A percentile compares a stretch with the other conserved stretches of the same genome.
Conservation (phyloP, 2,113 vertebrate species). For the Petaurus breviceps region DNA sequence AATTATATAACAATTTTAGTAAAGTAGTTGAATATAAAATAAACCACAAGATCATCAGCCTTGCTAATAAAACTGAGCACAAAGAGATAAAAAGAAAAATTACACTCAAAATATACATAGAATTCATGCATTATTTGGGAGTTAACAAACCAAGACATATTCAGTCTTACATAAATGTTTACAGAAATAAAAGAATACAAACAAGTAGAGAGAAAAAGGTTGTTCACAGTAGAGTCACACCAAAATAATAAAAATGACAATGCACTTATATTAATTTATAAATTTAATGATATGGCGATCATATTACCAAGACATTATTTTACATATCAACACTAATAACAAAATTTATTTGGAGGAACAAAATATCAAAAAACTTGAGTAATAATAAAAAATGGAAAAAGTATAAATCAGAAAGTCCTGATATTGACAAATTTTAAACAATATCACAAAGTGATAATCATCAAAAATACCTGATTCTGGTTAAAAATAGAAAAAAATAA, state of each 20-base stretch:
- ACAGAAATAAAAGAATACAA: background rate
- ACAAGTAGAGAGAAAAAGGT: background rate
- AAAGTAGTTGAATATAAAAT: background rate
- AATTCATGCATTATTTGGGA: background rate
- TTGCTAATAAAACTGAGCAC: background rate
- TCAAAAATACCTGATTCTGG: background rate
- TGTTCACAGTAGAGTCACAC: background rate
- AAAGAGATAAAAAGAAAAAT: background rate
- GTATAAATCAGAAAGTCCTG: background rate
- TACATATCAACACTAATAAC: background rate
- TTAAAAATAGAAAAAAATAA: background rate
- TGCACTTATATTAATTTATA: background rate
- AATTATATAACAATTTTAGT: background rate
- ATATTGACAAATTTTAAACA: background rate
- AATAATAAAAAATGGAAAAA: background rate
- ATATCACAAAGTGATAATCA: background rate
- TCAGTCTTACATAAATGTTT: background rate
- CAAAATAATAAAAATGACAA: background rate
- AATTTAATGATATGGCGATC: background rate
- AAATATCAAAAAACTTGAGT: background rate
- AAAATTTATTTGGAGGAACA: background rate
- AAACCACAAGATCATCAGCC: background rate
- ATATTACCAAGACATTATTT: background rate
- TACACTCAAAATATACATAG: background rate
- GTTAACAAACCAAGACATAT: background rate